These are phyloP conservation scores for Philopedon plagiatum DNA, from an alignment of 2,888 invertebrate species.

Conservation along the genomic window DNA sequence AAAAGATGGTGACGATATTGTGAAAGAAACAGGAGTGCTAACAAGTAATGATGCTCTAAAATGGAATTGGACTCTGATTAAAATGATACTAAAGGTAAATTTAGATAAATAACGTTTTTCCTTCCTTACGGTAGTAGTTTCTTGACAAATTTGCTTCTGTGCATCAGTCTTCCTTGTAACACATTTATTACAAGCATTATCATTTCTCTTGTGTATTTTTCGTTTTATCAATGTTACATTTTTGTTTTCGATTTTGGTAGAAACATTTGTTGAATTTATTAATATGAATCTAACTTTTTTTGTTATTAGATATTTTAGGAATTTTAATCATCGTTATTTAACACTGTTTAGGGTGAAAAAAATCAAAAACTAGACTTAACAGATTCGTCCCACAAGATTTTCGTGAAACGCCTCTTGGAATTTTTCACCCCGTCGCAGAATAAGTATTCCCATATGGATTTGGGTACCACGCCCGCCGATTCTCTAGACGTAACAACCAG, in stretches of 20 bases:
- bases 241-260: no score
- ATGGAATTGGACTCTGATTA: conserved; percentile 96
- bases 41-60: conserved; percentile 83
- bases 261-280: neutral
- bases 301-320: neutral
- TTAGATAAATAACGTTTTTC: neutral
- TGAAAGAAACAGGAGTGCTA: conserved; percentile 88
- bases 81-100: conserved; percentile 82
- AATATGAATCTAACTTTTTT: neutral
- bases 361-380: conserved; percentile 69
- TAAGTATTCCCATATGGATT: conserved; percentile 88
- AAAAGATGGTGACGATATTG: conserved; percentile 72
- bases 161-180: no score
- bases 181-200: no score
- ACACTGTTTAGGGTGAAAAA: conserved; percentile 56
- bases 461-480: conserved; percentile 72
- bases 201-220: no score
- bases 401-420: conserved; percentile 83
- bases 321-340: no score
- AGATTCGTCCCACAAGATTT: conserved; percentile 77
- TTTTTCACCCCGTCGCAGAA: conserved; percentile 92
- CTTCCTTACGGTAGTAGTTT: no score
- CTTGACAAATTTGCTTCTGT: no score
- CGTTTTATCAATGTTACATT: no score
- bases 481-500: conserved; percentile 78